A percentile compares a stretch with the other conserved stretches of the same genome.
These are phyloP conservation scores for Cossypha heuglini DNA, from an alignment of 2,797 vertebrate genomes.

Conservation along the genomic window DNA sequence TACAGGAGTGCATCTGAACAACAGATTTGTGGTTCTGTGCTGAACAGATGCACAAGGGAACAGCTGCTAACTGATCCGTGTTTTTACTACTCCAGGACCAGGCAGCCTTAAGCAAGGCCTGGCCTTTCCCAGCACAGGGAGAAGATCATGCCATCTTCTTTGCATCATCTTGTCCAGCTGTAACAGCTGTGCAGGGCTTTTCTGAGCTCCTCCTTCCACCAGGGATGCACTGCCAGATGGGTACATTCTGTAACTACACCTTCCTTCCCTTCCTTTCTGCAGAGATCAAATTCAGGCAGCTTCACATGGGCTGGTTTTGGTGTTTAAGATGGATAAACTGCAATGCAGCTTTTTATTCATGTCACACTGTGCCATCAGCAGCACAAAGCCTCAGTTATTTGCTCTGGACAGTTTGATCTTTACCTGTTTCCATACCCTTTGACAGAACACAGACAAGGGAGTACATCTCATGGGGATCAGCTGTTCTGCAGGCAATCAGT, in stretches of 20 bases:
- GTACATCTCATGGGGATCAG: rapidly evolving
- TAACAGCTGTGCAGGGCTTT: neutral
- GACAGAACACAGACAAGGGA: neutral
- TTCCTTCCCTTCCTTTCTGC: neutral
- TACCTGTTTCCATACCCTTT: neutral
- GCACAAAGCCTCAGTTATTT: neutral
- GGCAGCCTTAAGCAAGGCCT: neutral
- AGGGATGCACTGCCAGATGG: neutral
- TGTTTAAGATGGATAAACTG: neutral
- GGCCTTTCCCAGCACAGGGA: neutral
- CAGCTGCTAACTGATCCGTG: neutral
- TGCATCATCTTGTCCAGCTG: neutral
- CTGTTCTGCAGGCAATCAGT: neutral
- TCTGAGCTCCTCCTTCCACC: neutral
- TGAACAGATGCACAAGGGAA: neutral
- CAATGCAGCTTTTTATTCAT: rapidly evolving
- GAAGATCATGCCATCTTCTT: neutral
- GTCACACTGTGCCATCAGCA: no score
- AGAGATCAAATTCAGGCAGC: neutral
- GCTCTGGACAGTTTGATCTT: neutral
- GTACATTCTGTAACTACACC: rapidly evolving
- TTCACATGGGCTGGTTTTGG: neutral
- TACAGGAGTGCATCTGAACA: neutral
- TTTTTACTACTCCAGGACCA: neutral
- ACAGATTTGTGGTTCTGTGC: neutral